These are phyloP conservation scores for Tenthredo amoena DNA, from an alignment of 2,888 invertebrate genomes.

Conservation along the genomic window DNA sequence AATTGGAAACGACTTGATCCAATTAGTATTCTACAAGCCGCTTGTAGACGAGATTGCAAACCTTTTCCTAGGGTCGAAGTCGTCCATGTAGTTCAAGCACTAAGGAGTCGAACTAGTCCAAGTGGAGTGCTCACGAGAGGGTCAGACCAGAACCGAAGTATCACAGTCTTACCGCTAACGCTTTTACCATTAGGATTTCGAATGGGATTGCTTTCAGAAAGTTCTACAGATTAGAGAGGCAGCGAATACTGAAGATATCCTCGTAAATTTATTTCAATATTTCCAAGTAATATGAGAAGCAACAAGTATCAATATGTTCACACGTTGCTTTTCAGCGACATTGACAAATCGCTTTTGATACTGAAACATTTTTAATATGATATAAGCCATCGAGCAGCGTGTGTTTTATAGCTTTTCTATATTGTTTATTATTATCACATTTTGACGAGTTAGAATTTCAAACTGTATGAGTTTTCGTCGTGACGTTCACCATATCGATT, in stretches of 20 bases:
- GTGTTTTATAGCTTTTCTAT: neutral
- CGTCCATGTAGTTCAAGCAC: neutral
- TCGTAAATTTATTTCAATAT: neutral
- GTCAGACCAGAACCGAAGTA: conserved; percentile 16
- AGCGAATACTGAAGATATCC: neutral
- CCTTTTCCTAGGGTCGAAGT: neutral
- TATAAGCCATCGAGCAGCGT: neutral
- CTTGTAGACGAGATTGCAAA: neutral
- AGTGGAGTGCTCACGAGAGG: conserved; percentile 23
- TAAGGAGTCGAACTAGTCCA: conserved; percentile 15
- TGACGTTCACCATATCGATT: neutral
- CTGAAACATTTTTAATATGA: neutral
- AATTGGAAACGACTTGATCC: conserved; percentile 31
- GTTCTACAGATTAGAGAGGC: neutral
- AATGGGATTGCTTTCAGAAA: neutral
- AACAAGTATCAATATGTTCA: neutral
- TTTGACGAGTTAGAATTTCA: neutral
- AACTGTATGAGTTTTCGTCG: neutral
- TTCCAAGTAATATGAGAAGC: neutral
- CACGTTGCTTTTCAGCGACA: neutral
- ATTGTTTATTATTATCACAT: neutral
- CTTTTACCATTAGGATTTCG: neutral
- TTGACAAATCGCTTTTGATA: conserved; percentile 7
- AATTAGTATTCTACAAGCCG: conserved; percentile 16
- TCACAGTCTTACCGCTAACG: neutral